These are phyloP conservation scores for Hozukius guyotensis DNA, from an alignment of 2,797 vertebrate genomes.

Conservation along the genomic window DNA sequence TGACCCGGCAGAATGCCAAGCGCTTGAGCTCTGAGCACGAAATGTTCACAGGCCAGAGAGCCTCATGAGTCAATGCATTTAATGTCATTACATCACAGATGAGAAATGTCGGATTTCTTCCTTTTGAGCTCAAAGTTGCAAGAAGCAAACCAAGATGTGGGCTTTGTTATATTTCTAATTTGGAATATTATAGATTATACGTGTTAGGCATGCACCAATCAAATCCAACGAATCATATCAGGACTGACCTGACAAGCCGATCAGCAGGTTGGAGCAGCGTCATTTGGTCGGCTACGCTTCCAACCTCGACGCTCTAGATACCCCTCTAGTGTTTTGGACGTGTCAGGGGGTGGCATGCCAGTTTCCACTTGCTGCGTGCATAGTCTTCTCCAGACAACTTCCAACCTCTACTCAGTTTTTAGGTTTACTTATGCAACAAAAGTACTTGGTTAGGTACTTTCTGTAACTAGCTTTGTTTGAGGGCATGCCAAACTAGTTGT, in stretches of 20 bases:
- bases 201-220: background rate
- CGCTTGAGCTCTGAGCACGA: slow-evolving; percentile 16
- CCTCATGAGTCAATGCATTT: slow-evolving; percentile 9
- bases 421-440: too few relatives aligned
- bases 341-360: too few relatives aligned
- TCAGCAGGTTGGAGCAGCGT: background rate
- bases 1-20: slow-evolving; percentile 27
- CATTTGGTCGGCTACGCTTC: too few relatives aligned
- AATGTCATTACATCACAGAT: background rate
- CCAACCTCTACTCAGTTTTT: too few relatives aligned
- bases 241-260: background rate
- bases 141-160: background rate
- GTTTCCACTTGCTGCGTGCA: too few relatives aligned
- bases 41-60: slow-evolving; percentile 7
- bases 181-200: too few relatives aligned
- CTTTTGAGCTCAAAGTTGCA: background rate
- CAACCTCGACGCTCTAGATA: background rate
- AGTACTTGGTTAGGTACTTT: too few relatives aligned
- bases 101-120: background rate
- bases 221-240: background rate
- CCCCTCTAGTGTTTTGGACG: background rate
- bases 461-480: too few relatives aligned
- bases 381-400: too few relatives aligned
- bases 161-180: background rate
- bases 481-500: too few relatives aligned